These are phyloP conservation scores for Athalia rosae DNA, from an alignment of 2,888 invertebrate genomes.

Conservation along the genomic window DNA sequence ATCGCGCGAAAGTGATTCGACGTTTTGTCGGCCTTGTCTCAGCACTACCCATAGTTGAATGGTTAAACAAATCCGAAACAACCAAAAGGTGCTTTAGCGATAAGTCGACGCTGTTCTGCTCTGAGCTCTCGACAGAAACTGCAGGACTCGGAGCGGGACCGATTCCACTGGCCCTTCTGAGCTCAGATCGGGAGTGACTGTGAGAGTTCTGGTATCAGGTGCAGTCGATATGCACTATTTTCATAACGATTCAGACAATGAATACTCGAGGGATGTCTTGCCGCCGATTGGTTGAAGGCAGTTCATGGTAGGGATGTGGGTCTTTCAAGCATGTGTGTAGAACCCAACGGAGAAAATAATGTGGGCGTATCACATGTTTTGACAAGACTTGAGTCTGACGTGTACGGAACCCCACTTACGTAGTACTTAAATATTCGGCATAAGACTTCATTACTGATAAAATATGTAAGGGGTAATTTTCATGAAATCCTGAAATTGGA, in stretches of 20 bases:
- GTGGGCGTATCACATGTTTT: too few relatives aligned
- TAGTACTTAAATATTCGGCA: too few relatives aligned
- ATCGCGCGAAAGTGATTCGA: background rate
- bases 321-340: background rate
- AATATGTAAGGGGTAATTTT: too few relatives aligned
- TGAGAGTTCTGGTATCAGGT: background rate
- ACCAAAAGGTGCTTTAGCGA: background rate
- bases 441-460: too few relatives aligned
- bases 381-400: background rate
- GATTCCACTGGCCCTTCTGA: background rate
- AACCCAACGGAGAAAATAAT: background rate
- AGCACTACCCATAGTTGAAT: background rate
- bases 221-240: constrained; percentile 2
- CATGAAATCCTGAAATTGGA: too few relatives aligned
- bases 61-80: background rate
- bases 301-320: background rate
- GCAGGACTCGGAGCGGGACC: background rate
- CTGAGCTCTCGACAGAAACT: background rate
- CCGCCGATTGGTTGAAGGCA: background rate
- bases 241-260: background rate
- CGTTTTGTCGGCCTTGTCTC: constrained; percentile 17
- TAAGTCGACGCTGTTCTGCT: background rate
- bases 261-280: background rate
- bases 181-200: background rate
- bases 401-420: too few relatives aligned